Percentiles rank a stretch among this genome's conserved stretches.
These are phyloP conservation scores for Epirrita christyi DNA, from an alignment of 2,888 invertebrate species.

Conservation along the genomic window DNA sequence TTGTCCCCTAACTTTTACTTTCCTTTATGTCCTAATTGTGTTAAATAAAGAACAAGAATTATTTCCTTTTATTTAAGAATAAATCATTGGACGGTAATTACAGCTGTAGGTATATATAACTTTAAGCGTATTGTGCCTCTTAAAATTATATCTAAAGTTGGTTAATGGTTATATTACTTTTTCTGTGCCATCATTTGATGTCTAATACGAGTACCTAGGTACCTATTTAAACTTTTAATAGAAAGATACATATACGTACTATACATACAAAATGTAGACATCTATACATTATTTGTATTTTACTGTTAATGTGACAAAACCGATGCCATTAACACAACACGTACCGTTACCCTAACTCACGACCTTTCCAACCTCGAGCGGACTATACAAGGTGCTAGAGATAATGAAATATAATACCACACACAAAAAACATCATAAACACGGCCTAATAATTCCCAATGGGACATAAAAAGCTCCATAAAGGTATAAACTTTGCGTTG, in stretches of 20 bases:
- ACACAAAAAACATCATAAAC: constrained; percentile 63
- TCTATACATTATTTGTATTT: not conserved
- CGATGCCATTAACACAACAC: constrained; percentile 28
- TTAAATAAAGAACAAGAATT: too few species aligned
- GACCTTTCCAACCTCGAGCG: constrained; percentile 23
- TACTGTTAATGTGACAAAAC: constrained; percentile 20
- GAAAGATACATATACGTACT: too few species aligned
- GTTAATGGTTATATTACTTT: too few species aligned
- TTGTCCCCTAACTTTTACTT: too few species aligned
- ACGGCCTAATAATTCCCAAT: constrained; percentile 75
- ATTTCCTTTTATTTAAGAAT: not conserved
- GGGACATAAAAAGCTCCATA: constrained; percentile 68
- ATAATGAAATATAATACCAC: constrained; percentile 75
- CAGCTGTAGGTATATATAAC: too few species aligned
- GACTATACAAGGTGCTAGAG: constrained; percentile 76
- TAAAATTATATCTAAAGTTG: too few species aligned
- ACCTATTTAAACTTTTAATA: too few species aligned
- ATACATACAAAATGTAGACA: too few species aligned
- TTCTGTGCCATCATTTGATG: too few species aligned
- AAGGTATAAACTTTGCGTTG: constrained; percentile 59
- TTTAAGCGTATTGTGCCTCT: too few species aligned
- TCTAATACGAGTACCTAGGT: too few species aligned
- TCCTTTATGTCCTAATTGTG: too few species aligned
- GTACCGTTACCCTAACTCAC: constrained; percentile 14
- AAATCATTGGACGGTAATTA: not conserved